phyloP scores from a whole-genome alignment of 2,113 vertebrate species.

The Archilochus colubris region DNA sequence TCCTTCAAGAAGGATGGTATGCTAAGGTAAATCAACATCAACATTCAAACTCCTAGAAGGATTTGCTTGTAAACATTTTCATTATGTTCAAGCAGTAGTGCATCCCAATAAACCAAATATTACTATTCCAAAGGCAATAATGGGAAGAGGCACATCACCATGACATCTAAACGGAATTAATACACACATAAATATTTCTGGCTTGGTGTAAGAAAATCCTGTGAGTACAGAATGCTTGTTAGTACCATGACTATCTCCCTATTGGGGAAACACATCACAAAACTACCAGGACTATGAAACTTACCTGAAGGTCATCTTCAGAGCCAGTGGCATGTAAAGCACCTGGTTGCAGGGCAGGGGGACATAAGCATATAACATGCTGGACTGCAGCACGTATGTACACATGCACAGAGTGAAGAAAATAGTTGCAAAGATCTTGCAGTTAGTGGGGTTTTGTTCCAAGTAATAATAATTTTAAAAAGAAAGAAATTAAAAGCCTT shows the following conservation, averaged over 20 bases:
- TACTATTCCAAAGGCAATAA: background rate
- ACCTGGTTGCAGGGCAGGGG: background rate
- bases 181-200: background rate
- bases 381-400: accelerated
- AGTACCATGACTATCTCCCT: background rate
- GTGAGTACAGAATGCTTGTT: background rate
- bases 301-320: background rate
- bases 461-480: background rate
- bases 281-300: background rate
- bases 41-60: background rate
- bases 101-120: background rate
- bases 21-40: background rate
- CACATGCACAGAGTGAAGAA: background rate
- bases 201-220: background rate
- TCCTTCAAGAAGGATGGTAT: background rate
- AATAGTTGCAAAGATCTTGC: background rate
- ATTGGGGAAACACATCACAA: background rate
- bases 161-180: background rate
- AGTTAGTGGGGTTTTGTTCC: background rate
- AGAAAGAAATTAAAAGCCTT: background rate
- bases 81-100: background rate
- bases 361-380: accelerated
- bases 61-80: background rate
- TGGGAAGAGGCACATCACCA: background rate
- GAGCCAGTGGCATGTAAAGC: background rate